phyloP scores from a whole-genome alignment of 2,888 invertebrate species.

The Anodontia alba region DNA sequence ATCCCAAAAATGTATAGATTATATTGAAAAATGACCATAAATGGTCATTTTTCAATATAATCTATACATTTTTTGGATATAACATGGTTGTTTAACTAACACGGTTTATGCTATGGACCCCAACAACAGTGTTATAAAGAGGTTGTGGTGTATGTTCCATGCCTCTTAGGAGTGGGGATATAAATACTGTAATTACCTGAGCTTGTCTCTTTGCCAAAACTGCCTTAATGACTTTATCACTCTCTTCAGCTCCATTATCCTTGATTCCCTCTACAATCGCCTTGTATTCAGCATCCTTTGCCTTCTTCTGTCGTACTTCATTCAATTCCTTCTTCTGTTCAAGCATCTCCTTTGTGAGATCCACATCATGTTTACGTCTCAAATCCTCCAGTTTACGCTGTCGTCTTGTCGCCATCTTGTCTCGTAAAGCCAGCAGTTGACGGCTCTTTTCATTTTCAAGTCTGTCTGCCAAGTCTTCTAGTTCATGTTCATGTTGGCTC shows the following conservation, averaged over 20 bases:
- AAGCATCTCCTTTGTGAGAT: constrained; percentile 80
- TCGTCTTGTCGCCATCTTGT: constrained; percentile 75
- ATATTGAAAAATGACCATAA: no score
- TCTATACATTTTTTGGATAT: no score
- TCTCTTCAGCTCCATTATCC: constrained; percentile 82
- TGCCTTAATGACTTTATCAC: constrained; percentile 81
- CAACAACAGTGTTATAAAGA: no score
- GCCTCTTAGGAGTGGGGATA: no score
- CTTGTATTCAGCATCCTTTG: constrained; percentile 76
- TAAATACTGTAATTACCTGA: no score
- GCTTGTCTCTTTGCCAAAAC: constrained; percentile 82
- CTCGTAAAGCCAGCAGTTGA: constrained; percentile 75
- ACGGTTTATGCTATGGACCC: no score
- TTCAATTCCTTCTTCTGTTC: constrained; percentile 82
- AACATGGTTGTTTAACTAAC: no score
- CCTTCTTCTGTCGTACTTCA: constrained; percentile 78
- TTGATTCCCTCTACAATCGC: constrained; percentile 81
- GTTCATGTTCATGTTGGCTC: constrained; percentile 80
- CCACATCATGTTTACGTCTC: constrained; percentile 80
- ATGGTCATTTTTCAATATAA: no score
- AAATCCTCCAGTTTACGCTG: constrained; percentile 77
- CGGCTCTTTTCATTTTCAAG: constrained; percentile 76
- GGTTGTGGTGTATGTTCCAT: no score
- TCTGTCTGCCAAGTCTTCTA: constrained; percentile 74
- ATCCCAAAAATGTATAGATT: no score